Conservation (phyloP, 2,113 vertebrate genomes). For the Rhinolophus sinicus region DNA sequence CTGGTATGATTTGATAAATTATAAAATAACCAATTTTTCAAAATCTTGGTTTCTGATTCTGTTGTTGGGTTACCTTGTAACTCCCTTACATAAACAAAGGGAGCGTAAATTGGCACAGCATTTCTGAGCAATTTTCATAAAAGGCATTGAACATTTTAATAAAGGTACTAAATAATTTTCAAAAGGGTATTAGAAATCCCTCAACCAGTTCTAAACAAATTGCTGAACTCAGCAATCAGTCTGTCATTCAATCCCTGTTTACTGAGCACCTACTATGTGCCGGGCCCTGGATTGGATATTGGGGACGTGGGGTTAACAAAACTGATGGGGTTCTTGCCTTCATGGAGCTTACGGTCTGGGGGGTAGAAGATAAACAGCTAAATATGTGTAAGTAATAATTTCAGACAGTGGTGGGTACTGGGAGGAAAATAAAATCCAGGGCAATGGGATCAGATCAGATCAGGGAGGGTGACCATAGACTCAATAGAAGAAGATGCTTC, state of each 20-base stretch:
- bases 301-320: neutral
- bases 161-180: neutral
- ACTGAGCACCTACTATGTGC: neutral
- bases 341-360: fast-evolving
- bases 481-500: neutral
- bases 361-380: neutral
- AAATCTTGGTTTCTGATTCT: neutral
- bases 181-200: neutral
- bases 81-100: neutral
- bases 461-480: fast-evolving
- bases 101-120: neutral
- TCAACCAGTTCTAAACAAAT: neutral
- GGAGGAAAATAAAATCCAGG: neutral
- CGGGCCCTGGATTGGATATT: fast-evolving
- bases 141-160: neutral
- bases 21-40: neutral
- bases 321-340: neutral
- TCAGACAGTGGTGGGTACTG: neutral
- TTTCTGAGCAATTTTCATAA: neutral
- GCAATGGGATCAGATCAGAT: fast-evolving
- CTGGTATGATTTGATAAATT: neutral
- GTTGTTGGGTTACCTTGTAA: neutral
- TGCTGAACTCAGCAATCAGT: neutral
- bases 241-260: neutral
- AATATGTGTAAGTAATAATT: fast-evolving